Conservation (phyloP, 2,888 invertebrate genomes). For the Lasioglossum zephyrum region DNA sequence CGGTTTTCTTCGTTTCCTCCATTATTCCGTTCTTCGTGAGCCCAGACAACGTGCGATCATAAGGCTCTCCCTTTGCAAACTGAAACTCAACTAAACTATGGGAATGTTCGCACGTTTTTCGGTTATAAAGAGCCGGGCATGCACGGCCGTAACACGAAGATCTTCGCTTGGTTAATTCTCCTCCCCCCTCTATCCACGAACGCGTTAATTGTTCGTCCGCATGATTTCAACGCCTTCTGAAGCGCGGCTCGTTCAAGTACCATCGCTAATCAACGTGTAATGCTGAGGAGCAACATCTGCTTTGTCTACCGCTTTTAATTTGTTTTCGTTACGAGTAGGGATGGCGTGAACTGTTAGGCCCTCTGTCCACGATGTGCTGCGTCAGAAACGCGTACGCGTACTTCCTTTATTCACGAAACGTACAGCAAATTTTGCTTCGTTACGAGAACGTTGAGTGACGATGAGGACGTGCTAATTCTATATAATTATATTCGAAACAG, state of each 20-base stretch:
- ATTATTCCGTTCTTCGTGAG: constrained; percentile 50
- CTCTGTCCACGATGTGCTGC: too few relatives aligned
- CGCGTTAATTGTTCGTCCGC: constrained; percentile 26
- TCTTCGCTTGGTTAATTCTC: constrained; percentile 41
- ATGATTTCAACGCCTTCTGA: constrained; percentile 12
- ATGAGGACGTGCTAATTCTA: too few relatives aligned
- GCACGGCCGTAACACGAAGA: constrained; percentile 32
- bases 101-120: constrained; percentile 70
- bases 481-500: too few relatives aligned
- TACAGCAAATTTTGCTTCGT: too few relatives aligned
- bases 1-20: constrained; percentile 47
- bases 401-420: too few relatives aligned
- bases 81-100: constrained; percentile 53
- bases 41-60: constrained; percentile 62
- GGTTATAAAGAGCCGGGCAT: constrained; percentile 48
- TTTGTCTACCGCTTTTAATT: background rate
- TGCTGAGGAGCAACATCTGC: background rate
- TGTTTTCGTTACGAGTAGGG: background rate
- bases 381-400: too few relatives aligned
- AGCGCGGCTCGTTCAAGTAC: background rate
- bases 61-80: constrained; percentile 60
- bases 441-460: too few relatives aligned
- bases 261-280: constrained; percentile 1
- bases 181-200: background rate
- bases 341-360: too few relatives aligned